Evolutionary conservation across 1,140 invertebrate genomes (phyloP).

Genomic region (Megalopta genalis): DNA sequence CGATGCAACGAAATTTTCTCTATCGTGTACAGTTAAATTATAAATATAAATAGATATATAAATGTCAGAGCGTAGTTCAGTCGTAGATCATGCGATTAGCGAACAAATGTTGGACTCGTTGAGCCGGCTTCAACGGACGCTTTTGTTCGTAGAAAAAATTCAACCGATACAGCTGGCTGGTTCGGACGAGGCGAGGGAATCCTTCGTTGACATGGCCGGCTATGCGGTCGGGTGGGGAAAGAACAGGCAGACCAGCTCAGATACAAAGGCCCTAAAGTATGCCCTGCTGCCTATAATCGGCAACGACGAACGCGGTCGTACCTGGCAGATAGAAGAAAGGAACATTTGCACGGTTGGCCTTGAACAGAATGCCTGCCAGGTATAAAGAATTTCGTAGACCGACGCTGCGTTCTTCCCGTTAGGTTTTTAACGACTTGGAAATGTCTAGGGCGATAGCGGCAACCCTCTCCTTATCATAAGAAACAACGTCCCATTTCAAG

Average conservation of each 20-base stretch:
- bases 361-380: conserved; percentile 52
- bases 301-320: conserved; percentile 32
- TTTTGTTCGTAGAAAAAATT: conserved; percentile 47
- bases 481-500: no score
- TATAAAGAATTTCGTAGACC: conserved; percentile 12
- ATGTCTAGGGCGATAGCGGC: no score
- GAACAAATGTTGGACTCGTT: no score
- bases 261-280: conserved; percentile 46
- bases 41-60: no score
- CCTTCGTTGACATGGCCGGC: conserved; percentile 22
- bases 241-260: background rate
- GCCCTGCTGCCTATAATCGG: conserved; percentile 47
- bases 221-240: conserved; percentile 52
- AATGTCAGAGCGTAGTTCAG: no score
- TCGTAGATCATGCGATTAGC: no score
- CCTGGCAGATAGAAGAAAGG: conserved; percentile 37
- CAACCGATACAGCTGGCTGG: conserved; percentile 48
- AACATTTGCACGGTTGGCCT: conserved; percentile 45
- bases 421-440: no score
- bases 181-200: background rate
- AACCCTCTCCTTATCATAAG: no score
- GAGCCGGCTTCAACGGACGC: no score
- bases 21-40: no score
- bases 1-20: no score
- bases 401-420: no score